Conservation (phyloP, 1,140 invertebrate genomes). For the Apis dorsata region DNA sequence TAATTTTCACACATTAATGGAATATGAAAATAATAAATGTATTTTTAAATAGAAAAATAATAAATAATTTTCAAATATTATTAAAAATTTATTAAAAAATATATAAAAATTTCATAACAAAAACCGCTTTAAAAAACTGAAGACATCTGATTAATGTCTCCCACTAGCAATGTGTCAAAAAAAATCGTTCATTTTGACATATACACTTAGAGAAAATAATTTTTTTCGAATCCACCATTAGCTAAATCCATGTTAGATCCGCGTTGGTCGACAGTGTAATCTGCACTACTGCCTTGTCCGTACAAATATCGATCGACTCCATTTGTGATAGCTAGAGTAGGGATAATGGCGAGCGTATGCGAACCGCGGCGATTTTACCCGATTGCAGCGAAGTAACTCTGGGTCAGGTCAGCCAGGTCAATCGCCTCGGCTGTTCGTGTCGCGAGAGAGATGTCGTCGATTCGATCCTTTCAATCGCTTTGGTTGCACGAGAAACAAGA, state of each 20-base stretch:
- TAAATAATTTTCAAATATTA: too few species aligned
- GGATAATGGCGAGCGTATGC: constrained; percentile 16
- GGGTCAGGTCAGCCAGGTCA: constrained; percentile 75
- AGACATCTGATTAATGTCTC: too few species aligned
- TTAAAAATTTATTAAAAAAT: too few species aligned
- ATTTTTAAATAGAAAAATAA: too few species aligned
- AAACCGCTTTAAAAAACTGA: too few species aligned
- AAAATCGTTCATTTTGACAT: background rate
- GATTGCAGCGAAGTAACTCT: constrained; percentile 62
- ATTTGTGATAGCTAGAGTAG: background rate
- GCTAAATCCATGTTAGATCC: background rate
- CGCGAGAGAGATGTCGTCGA: constrained; percentile 53
- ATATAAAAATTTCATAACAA: too few species aligned
- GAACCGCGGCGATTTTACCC: constrained; percentile 43
- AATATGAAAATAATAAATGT: too few species aligned
- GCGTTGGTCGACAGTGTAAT: constrained; percentile 15
- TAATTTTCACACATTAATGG: too few species aligned
- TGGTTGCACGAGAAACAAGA: background rate
- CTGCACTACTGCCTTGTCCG: constrained; percentile 31
- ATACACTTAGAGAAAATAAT: background rate
- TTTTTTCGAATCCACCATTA: background rate
- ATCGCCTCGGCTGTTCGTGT: constrained; percentile 71
- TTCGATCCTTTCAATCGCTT: constrained; percentile 19
- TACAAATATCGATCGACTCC: constrained; percentile 58
- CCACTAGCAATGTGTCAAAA: background rate